Evolutionary conservation across 30 jellyfish, hydroid and myxozoan species (phyloP), one percentile per base, ranked within the genome.

Genomic region (Turritopsis rubra): DNA sequence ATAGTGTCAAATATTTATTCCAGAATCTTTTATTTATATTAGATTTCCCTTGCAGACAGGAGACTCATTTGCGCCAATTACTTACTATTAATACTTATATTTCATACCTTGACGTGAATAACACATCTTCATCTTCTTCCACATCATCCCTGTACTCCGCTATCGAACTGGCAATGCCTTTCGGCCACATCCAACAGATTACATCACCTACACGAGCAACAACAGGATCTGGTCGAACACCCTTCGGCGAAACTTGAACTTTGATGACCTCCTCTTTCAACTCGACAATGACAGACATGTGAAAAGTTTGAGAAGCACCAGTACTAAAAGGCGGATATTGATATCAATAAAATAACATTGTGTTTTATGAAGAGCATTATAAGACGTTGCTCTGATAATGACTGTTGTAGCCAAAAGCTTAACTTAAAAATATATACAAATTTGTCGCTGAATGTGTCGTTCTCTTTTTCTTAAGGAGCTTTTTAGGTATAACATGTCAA

Each of bases 141-240:
- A 23, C n/a, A 29, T 26, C 85, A 27, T 71, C 88, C 21, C 70
- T 20, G 66, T 9, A 80, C 7, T 80, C 53, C 17, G 85, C 18
- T 21, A 82, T 82, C 1, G 88, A 82, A 65, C 88, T 82, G 4
- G 73, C 70, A 4, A 82, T 31, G 66, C 65, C 52, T 71, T 82
- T 82, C 1, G 88, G 88, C 88, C 88, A 82, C 88, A 82, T 82
- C 88, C 88, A 82, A 28, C 88, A 82, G 26, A 82, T 82, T 19
- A 82, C 71, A 71, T 82, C 88, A 25, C 88, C 88, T 24, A 27
- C 73, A 29, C 88, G 88, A 8, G 88, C 88, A 22, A 82, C 88
- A 20, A 66, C 85, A n/a, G 88, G 88, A n/a, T 82, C 88, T 65
- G 88, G 88, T 18, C 85, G 68, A 0, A 82, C 85, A 0, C 82